These are phyloP conservation scores for Heptranchias perlo DNA, from an alignment of 2,113 vertebrate genomes.

Conservation along the genomic window DNA sequence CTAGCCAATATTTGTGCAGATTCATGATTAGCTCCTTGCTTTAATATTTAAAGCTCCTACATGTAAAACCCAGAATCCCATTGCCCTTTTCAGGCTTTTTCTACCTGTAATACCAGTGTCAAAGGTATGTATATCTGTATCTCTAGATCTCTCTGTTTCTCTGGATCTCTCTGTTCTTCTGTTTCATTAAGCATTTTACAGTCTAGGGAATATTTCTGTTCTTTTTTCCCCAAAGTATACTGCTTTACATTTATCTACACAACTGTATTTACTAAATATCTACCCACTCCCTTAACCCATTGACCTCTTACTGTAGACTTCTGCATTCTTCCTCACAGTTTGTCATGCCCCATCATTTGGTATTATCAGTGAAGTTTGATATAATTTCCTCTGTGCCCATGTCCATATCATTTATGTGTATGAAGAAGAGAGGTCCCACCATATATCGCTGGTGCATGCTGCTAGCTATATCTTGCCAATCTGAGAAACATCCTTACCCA, in stretches of 20 bases:
- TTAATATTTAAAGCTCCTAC: not conserved
- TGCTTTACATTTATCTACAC: not conserved
- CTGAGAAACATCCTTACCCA: not conserved
- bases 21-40: not conserved
- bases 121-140: not conserved
- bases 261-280: not conserved
- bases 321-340: not conserved
- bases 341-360: not conserved
- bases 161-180: not conserved
- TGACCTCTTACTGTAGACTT: not conserved
- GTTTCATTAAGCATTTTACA: not conserved
- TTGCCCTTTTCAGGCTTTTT: not conserved
- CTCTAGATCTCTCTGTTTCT: not conserved
- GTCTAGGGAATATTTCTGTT: not conserved
- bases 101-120: not conserved
- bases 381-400: not conserved
- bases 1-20: not conserved
- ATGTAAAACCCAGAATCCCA: not conserved
- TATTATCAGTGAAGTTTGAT: not conserved
- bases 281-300: not conserved
- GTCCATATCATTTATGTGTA: not conserved
- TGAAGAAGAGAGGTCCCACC: not conserved
- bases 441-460: not conserved
- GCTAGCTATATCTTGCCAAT: not conserved
- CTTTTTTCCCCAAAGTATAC: not conserved